These are phyloP conservation scores for Candidula unifasciata DNA, from an alignment of 2,888 invertebrate genomes.

Conservation along the genomic window DNA sequence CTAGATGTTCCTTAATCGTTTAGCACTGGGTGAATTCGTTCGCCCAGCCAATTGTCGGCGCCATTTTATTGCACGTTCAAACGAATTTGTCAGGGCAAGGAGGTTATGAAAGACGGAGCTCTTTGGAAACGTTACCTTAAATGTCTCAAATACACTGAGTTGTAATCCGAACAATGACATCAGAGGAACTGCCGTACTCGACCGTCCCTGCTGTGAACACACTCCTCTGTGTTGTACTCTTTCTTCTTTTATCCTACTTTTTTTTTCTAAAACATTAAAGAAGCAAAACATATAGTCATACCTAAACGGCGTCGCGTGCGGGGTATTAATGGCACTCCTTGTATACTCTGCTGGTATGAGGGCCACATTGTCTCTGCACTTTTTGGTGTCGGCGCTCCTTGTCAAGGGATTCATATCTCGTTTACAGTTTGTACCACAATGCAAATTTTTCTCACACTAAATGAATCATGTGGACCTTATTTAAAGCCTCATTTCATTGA, in stretches of 20 bases:
- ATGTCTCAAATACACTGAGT: slow-evolving; percentile 20
- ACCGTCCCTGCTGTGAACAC: background rate
- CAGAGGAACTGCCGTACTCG: slow-evolving; percentile 6
- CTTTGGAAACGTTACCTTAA: background rate
- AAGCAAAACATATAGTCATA: too few relatives aligned
- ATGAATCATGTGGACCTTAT: too few relatives aligned
- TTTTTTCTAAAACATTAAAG: too few relatives aligned
- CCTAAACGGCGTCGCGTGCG: too few relatives aligned
- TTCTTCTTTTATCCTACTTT: background rate
- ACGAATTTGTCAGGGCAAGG: slow-evolving; percentile 11
- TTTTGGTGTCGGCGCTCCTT: too few relatives aligned
- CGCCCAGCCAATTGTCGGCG: slow-evolving; percentile 20
- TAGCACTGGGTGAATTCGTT: slow-evolving; percentile 37
- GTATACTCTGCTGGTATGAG: too few relatives aligned
- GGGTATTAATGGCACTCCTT: too few relatives aligned
- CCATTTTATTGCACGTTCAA: slow-evolving; percentile 40
- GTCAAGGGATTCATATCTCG: too few relatives aligned
- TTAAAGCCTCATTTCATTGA: too few relatives aligned
- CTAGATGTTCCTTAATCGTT: slow-evolving; percentile 34
- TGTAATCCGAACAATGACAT: slow-evolving; percentile 12
- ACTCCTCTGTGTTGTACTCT: slow-evolving; percentile 9
- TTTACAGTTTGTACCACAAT: too few relatives aligned
- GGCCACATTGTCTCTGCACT: too few relatives aligned
- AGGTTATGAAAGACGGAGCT: slow-evolving; percentile 22
- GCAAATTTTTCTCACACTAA: too few relatives aligned